Evolutionary conservation across 1,140 invertebrate species (phyloP).

Genomic region (Spodoptera litura): DNA sequence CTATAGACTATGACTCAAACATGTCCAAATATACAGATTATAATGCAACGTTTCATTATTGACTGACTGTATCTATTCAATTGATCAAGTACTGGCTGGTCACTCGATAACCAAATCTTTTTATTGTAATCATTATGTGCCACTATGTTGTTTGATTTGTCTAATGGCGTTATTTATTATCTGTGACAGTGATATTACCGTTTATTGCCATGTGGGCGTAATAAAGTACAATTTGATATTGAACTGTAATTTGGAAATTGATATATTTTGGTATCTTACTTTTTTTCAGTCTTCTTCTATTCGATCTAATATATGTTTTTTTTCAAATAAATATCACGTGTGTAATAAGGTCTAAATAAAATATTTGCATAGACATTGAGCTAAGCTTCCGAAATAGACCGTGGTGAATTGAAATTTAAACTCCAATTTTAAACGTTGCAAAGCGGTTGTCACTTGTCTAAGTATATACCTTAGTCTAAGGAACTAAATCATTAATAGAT

Average conservation of each 20-base stretch:
- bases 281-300: background rate
- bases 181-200: background rate
- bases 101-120: conserved; percentile 18
- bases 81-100: conserved; percentile 20
- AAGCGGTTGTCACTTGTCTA: too few relatives aligned
- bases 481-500: too few relatives aligned
- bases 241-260: background rate
- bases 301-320: background rate
- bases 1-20: conserved; percentile 10
- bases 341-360: too few relatives aligned
- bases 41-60: conserved; percentile 9
- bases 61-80: conserved; percentile 27
- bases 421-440: too few relatives aligned
- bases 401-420: too few relatives aligned
- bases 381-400: too few relatives aligned
- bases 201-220: background rate
- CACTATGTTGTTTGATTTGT: background rate
- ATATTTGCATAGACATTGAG: too few relatives aligned
- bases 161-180: conserved; percentile 3
- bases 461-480: too few relatives aligned
- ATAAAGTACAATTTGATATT: background rate
- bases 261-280: background rate
- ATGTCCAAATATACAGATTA: conserved; percentile 1
- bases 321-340: background rate
- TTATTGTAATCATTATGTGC: conserved; percentile 1